Conservation (phyloP, 2,888 invertebrate genomes). For the Tiliacea citrago region DNA sequence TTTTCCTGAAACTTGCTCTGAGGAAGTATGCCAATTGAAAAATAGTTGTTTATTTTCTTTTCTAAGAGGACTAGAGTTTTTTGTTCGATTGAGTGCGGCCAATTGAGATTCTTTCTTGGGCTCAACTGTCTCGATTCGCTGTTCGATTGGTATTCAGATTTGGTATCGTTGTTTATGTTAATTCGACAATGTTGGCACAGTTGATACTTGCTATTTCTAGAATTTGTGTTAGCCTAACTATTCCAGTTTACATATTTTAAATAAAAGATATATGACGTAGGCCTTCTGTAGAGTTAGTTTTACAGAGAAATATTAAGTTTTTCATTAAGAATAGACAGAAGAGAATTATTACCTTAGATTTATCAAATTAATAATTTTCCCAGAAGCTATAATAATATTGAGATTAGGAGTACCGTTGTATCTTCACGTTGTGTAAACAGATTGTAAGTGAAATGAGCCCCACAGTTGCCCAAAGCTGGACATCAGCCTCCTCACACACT, state of each 20-base stretch:
- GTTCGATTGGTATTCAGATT: constrained; percentile 40
- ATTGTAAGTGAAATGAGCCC: not conserved
- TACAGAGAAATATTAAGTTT: no score
- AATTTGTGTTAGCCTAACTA: not conserved
- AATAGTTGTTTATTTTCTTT: constrained; percentile 77
- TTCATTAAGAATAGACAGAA: no score
- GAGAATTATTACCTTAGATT: not conserved
- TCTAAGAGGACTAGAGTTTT: constrained; percentile 70
- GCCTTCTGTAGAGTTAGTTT: not conserved
- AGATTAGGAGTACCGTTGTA: not conserved
- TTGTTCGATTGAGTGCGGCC: constrained; percentile 53
- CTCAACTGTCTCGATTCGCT: constrained; percentile 28
- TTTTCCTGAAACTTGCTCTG: constrained; percentile 74
- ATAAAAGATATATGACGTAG: no score
- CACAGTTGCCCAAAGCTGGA: not conserved
- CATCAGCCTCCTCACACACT: no score
- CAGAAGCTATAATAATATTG: not conserved
- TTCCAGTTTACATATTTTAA: not conserved
- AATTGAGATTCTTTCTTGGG: constrained; percentile 60
- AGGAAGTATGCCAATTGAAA: constrained; percentile 83
- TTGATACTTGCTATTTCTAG: constrained; percentile 1
- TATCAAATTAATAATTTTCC: not conserved
- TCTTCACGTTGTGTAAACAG: not conserved
- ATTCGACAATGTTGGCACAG: constrained; percentile 24
- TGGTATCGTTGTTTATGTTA: constrained; percentile 26